A percentile compares a stretch with the other conserved stretches of the same genome.
Evolutionary conservation across 1,140 invertebrate species (phyloP).

Genomic region (Gryllus bimaculatus): DNA sequence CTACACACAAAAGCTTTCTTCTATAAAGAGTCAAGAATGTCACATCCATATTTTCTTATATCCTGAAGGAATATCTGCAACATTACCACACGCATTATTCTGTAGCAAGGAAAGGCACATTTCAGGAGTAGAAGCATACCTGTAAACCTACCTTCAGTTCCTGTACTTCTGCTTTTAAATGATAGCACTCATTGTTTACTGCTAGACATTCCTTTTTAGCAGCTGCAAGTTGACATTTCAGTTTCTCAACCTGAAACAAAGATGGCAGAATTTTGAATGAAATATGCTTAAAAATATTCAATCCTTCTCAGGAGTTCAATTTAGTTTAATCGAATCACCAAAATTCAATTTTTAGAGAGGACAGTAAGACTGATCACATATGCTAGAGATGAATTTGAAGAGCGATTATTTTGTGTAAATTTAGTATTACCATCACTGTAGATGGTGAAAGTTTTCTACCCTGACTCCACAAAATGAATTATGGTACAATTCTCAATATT

Average conservation of each 20-base stretch:
- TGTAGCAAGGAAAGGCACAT: too few species aligned
- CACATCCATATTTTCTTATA: not conserved
- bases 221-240: not conserved
- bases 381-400: too few species aligned
- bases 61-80: not conserved
- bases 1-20: not conserved
- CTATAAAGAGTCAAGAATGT: not conserved
- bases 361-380: not conserved
- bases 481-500: too few species aligned
- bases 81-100: not conserved
- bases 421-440: too few species aligned
- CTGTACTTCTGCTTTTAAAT: not conserved
- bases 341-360: not conserved
- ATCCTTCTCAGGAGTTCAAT: not conserved
- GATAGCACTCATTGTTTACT: not conserved
- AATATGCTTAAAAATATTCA: not conserved
- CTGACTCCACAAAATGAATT: too few species aligned
- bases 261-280: not conserved
- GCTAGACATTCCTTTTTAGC: not conserved
- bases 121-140: too few species aligned
- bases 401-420: too few species aligned
- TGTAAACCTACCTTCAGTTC: not conserved
- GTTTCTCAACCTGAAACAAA: not conserved
- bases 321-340: not conserved
- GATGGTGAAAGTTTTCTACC: too few species aligned